phyloP scores from a whole-genome alignment of 2,797 vertebrate species.

The Crax fasciolata region DNA sequence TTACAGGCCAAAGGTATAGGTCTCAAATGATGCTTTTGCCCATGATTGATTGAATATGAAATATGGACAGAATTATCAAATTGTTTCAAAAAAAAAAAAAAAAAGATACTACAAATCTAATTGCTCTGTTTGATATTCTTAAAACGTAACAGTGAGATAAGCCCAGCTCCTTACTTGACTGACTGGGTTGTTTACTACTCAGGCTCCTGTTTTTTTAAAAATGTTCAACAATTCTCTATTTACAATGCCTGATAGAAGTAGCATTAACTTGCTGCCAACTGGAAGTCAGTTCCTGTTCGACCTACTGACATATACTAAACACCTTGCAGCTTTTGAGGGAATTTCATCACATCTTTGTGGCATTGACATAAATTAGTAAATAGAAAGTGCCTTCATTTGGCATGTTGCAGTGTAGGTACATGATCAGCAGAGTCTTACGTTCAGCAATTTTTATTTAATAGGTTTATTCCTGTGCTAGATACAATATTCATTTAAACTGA shows the following conservation, averaged over 20 bases:
- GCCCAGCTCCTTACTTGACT: background rate
- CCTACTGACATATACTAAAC: background rate
- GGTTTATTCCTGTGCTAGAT: constrained; percentile 57
- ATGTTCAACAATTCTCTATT: background rate
- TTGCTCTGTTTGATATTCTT: background rate
- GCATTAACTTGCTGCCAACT: background rate
- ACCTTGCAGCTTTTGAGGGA: constrained; percentile 24
- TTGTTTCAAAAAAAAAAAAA: constrained; percentile 8
- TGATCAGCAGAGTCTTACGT: constrained; percentile 73
- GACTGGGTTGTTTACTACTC: background rate
- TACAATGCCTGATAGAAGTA: background rate
- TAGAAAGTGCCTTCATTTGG: constrained; percentile 75
- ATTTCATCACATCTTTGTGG: constrained; percentile 37
- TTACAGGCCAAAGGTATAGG: background rate
- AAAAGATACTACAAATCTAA: background rate
- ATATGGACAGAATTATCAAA: background rate
- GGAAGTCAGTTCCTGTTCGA: constrained; percentile 21
- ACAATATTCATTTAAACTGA: constrained; percentile 79
- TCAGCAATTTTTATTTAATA: constrained; percentile 78
- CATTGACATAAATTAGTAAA: constrained; percentile 52
- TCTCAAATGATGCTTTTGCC: background rate
- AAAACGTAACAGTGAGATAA: background rate
- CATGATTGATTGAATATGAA: background rate
- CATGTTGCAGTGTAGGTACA: constrained; percentile 64
- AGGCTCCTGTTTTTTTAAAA: background rate